Conservation (phyloP, 2,797 vertebrate species). For the Platyrinchus mystaceus region DNA sequence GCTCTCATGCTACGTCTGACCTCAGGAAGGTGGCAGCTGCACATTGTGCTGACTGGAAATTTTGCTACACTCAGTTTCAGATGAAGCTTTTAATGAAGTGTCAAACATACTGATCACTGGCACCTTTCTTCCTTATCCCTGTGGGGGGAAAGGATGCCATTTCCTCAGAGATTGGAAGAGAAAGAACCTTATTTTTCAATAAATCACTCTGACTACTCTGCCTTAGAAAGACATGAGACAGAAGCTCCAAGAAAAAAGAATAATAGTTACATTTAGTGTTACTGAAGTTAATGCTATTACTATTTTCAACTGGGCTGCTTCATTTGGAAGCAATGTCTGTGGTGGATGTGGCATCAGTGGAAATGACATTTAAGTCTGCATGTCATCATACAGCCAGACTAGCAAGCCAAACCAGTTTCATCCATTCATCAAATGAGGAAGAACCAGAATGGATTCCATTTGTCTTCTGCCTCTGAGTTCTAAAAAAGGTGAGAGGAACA, state of each 20-base stretch:
- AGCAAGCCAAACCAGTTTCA: not conserved
- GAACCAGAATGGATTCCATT: not conserved
- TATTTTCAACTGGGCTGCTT: not conserved
- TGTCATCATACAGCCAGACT: not conserved
- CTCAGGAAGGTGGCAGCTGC: not conserved
- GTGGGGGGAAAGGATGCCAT: not conserved
- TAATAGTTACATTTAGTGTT: not conserved
- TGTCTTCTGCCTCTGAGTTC: not conserved
- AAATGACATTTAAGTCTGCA: not conserved
- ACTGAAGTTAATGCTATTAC: not conserved
- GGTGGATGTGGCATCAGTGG: not conserved
- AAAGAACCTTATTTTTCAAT: not conserved
- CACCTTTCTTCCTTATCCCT: not conserved
- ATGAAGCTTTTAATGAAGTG: not conserved
- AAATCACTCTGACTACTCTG: not conserved
- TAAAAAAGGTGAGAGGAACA: not conserved
- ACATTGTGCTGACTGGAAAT: not conserved
- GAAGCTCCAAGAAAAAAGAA: not conserved
- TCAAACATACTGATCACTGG: not conserved
- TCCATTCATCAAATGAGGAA: not conserved
- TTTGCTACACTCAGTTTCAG: not conserved
- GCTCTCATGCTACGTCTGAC: not conserved
- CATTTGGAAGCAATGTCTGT: not conserved
- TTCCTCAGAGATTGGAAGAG: not conserved
- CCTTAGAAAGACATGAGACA: not conserved